Evolutionary conservation across 2,888 invertebrate genomes (phyloP), one percentile per base, ranked within the genome.

Genomic region (Epirrhoe tristata): DNA sequence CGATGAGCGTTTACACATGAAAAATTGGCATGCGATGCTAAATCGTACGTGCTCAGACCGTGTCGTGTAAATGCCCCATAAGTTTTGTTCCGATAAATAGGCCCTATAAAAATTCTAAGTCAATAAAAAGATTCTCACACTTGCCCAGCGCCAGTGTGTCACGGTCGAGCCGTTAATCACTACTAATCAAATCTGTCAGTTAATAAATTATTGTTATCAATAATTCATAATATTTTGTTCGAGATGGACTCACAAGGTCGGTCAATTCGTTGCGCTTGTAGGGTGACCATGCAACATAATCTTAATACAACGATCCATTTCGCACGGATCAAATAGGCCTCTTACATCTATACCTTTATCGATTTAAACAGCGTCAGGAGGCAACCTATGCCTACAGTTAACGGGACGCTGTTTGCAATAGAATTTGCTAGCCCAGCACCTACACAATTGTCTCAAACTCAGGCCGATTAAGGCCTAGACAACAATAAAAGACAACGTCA

Each of bases 181-280:
- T 61, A 66, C 50, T 69, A 59, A 73, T 73, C 70, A 72, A 56
- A 56, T 48, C 66, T 60, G 66, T 58, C 68, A 60, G 64, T 55
- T 58, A 57, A 67, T 70, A 65, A 73, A 71, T 70, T 66, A 66
- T 71, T 71, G 71, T 64, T 72, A 70, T 73, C 70, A 73, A 72
- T 72, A 77, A 75, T 80, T 81, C 77, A 77, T 77, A 73, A 75
- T 68, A 68, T 70, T 71, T 66, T 63, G 62, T 66, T 58, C 55
- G 68, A 78, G 78, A 79, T 79, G 81, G 76, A 74, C 69, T 72
- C 69, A 74, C 82, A 81, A 79, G 82, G 79, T 70, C 74, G 67
- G 55, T 55, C 59, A 61, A 52, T 58, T 64, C 56, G 50, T 58
- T 65, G 56, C 66, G 57, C 57, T 17, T 59, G 64, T 59, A 36